These are phyloP conservation scores for Psittacula cyanocephala DNA, from an alignment of 2,113 vertebrate genomes.

Conservation along the genomic window DNA sequence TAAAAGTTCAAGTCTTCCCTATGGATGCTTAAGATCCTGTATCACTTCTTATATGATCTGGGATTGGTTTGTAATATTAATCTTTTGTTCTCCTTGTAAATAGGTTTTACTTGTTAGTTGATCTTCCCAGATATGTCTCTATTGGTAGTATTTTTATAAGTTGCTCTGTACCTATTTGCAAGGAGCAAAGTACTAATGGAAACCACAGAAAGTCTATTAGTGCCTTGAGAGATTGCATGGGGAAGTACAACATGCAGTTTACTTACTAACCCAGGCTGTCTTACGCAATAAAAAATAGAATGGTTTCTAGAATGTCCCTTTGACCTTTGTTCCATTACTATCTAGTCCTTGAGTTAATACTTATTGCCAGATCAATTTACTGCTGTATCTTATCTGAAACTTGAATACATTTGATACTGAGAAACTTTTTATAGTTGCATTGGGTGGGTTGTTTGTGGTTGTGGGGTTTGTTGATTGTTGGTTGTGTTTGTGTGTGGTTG, in stretches of 20 bases:
- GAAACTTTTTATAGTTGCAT: not conserved
- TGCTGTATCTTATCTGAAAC: not conserved
- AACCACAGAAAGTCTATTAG: not conserved
- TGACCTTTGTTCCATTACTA: not conserved
- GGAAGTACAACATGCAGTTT: not conserved
- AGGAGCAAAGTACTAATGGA: not conserved
- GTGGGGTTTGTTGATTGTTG: not conserved
- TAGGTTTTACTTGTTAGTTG: not conserved
- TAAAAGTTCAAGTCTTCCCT: not conserved
- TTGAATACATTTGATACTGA: not conserved
- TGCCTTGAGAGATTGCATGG: not conserved
- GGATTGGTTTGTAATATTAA: not conserved
- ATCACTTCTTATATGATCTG: not conserved
- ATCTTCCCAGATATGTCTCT: not conserved
- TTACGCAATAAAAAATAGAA: not conserved
- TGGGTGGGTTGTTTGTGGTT: not conserved
- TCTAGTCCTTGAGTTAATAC: not conserved
- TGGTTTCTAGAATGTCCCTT: not conserved
- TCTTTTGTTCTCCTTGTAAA: not conserved
- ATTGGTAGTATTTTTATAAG: not conserved
- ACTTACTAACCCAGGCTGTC: not conserved
- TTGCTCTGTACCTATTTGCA: not conserved
- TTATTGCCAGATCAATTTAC: not conserved
- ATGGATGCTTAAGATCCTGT: not conserved
- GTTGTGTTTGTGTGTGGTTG: not conserved